Conservation (phyloP, 2,888 invertebrate species). For the Lasius platythorax region DNA sequence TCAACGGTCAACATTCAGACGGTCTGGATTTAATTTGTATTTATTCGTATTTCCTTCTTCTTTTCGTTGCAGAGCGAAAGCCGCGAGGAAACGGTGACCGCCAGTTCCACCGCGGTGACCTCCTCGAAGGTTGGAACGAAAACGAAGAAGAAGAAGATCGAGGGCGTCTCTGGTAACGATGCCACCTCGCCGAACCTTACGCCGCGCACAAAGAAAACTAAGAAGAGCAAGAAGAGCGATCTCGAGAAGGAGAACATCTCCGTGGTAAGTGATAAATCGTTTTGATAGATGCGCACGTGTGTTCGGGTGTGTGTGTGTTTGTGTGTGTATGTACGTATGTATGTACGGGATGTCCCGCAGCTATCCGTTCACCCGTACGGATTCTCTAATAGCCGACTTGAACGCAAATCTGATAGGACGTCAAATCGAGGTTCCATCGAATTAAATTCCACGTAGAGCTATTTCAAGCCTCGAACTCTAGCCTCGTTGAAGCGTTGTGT, state of each 20-base stretch:
- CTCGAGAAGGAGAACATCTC: conserved; percentile 90
- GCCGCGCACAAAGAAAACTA: conserved; percentile 88
- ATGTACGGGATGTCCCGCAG: conserved; percentile 36
- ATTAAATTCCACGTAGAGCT: background rate
- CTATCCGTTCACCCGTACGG: conserved; percentile 32
- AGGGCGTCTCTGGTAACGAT: conserved; percentile 83
- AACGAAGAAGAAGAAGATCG: conserved; percentile 85
- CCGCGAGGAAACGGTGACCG: conserved; percentile 84
- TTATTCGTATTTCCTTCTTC: background rate
- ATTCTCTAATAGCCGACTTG: conserved; percentile 3
- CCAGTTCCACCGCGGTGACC: conserved; percentile 76
- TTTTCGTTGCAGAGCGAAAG: conserved; percentile 80
- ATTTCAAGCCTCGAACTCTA: background rate
- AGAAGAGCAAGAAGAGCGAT: conserved; percentile 89
- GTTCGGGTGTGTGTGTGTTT: background rate
- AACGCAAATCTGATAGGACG: conserved; percentile 3
- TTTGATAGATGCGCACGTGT: conserved; percentile 30
- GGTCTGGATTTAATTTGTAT: background rate
- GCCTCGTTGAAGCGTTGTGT: background rate
- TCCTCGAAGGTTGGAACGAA: conserved; percentile 80
- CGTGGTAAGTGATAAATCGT: conserved; percentile 87
- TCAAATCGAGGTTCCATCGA: background rate
- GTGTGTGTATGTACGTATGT: background rate
- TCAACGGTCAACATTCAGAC: background rate
- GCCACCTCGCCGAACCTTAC: conserved; percentile 83